Evolutionary conservation across 2,113 vertebrate species (phyloP).

Genomic region (Otis tarda): DNA sequence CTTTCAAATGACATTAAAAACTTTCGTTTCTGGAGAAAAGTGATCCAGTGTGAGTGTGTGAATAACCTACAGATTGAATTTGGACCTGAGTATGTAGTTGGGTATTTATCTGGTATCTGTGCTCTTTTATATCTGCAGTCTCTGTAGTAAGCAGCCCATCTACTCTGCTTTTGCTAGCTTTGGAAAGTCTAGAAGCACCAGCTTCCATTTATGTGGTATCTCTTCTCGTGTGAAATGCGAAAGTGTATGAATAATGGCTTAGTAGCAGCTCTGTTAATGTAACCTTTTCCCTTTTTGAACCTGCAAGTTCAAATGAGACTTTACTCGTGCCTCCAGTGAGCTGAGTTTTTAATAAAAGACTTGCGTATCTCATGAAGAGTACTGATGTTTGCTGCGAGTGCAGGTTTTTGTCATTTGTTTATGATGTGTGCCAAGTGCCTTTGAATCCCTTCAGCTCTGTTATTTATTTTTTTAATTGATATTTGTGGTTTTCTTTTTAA

Average conservation of each 20-base stretch:
- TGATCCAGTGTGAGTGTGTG: background rate
- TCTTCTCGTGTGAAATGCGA: background rate
- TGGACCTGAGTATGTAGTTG: background rate
- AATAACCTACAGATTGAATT: background rate
- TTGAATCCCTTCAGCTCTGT: background rate
- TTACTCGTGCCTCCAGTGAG: background rate
- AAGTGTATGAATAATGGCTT: rapidly evolving
- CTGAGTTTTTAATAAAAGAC: background rate
- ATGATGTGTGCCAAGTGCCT: background rate
- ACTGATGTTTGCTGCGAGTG: background rate
- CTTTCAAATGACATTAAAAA: background rate
- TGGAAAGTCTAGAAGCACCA: background rate
- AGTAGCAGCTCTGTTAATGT: background rate
- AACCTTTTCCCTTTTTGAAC: background rate
- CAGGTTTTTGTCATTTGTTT: background rate
- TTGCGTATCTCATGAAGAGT: background rate
- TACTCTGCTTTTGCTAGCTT: background rate
- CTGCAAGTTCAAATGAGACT: background rate
- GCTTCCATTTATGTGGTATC: too few relatives aligned
- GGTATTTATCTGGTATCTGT: background rate
- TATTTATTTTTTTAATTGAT: background rate
- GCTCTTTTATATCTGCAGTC: background rate
- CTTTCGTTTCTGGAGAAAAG: background rate
- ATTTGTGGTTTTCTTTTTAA: background rate
- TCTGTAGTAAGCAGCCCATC: background rate